Evolutionary conservation across 2,113 vertebrate genomes (phyloP), one percentile per base, ranked within the genome.

Genomic region (Crotalus tigris): DNA sequence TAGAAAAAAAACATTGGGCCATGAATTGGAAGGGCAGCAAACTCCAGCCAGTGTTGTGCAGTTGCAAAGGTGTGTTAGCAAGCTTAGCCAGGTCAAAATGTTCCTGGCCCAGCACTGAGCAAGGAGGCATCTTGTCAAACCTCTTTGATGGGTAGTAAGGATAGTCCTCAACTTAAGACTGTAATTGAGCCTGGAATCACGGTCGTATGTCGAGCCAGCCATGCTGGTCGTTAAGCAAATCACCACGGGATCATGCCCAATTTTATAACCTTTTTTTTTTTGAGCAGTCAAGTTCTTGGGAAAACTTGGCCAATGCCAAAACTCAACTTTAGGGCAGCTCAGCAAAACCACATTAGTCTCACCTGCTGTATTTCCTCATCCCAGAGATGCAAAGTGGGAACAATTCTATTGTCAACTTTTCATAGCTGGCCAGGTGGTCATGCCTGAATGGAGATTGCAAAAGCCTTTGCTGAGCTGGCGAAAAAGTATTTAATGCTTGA

Each of bases 181-280:
- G 61, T 26, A n/a, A n/a, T n/a, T 13, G 61, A 64, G 61, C 61
- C 61, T n/a, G 61, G 61, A 13, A 64, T 64, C 29, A 64, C 26
- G 4, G 5, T 69, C 12, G 15, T 15, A 15, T 33, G 4, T 69
- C 0, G 5, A 69, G 29, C 12, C 29, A 33, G 64, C n/a, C 2
- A 2, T n/a, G 64, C 29, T 1, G 4, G 11, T 64, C 1, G 0
- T 64, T 64, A 64, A 64, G 29, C n/a, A 29, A 69, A 69, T n/a
- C 61, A 29, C 0, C 5, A n/a, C 5, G 5, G 12, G 29, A 15
- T 5, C 12, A 4, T 0, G 3, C 11, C 1, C 12, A 5, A 69
- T 69, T 33, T 69, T 69, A 26, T 3, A 61, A 9, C 24, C 9
- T 26, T 61, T 59, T 64, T 29, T 39, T 3, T 61, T 61, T 64